These are phyloP conservation scores for Argyresthia albistria DNA, from an alignment of 2,888 invertebrate species.

Conservation along the genomic window DNA sequence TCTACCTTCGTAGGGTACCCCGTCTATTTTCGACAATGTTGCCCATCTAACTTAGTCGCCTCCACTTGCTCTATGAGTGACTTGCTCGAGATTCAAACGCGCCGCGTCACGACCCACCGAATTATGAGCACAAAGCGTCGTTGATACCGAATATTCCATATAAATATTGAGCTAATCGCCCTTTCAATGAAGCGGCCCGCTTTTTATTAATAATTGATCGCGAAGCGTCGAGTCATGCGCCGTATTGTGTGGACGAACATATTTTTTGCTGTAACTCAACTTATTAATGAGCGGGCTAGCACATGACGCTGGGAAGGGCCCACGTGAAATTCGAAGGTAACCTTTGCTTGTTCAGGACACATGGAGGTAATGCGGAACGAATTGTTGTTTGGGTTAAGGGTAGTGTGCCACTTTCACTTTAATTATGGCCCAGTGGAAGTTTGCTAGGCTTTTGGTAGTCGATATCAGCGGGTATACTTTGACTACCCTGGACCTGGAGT, in stretches of 20 bases:
- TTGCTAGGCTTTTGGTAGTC: too few species aligned
- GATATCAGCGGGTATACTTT: too few species aligned
- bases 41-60: neutral
- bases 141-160: constrained; percentile 73
- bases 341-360: neutral
- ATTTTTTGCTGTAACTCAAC: constrained; percentile 60
- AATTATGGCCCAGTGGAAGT: too few species aligned
- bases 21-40: neutral
- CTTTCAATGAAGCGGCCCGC: constrained; percentile 71
- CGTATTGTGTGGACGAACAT: constrained; percentile 54
- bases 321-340: neutral
- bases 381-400: constrained; percentile 41
- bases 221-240: constrained; percentile 67
- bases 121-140: constrained; percentile 70
- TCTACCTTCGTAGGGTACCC: too few species aligned
- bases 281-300: constrained; percentile 56
- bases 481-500: too few species aligned
- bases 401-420: too few species aligned
- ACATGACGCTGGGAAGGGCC: neutral
- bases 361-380: constrained; percentile 37
- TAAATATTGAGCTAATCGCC: constrained; percentile 74
- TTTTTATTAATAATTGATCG: constrained; percentile 73
- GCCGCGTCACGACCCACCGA: constrained; percentile 68
- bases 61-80: constrained; percentile 30
- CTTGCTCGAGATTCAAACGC: constrained; percentile 44